Base-by-base conservation (phyloP, 2,113 vertebrate species). In the Chloroceryle aenea region DNA sequence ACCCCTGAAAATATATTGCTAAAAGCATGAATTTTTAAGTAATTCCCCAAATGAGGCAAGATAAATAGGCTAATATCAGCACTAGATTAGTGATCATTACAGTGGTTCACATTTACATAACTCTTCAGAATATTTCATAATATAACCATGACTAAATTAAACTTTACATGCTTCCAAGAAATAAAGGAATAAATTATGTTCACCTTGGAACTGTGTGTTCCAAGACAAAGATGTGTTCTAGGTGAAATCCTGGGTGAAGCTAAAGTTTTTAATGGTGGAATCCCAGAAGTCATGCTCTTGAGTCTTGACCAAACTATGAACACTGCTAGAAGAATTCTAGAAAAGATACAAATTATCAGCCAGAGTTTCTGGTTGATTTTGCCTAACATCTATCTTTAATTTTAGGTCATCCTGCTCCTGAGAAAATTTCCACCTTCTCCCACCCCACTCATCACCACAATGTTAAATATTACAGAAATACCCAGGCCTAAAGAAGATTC, bases 111-210 rank as follows among this genome's bases (percentile, higher is more conserved):
- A 84, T 93, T 90, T 92, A 63, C 52, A 77, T 86, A 80, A 59
- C 36, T 67, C 32, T 80, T 86, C 63, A 80, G 92, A 95, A 87
- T 95, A 92, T 89, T 93, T 90, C 42, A 89, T 77, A 63, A 69
- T 64, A 38, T 84, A 89, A 80, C 59, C n/a, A 69, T 26, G 38
- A 78, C 47, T 63, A 90, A 92, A 86, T 95, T 94, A 80, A 79
- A 80, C 17, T 22, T 73, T 38, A 77, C 80, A 87, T 81, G 29
- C 23, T 90, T 84, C 32, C 59, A 81, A 77, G 42, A 92, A 68
- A 84, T 47, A 88, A 90, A 95, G 19, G 47, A 86, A 69, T 74
- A 84, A 75, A 71, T 78, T 71, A 59, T 7, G 38, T 7, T 89
- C 45, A 71, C 56, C 61, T 93, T 75, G 47, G 36, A 89, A 74